These are phyloP conservation scores for Dynastes grantii DNA, from an alignment of 2,888 invertebrate genomes.

Conservation along the genomic window DNA sequence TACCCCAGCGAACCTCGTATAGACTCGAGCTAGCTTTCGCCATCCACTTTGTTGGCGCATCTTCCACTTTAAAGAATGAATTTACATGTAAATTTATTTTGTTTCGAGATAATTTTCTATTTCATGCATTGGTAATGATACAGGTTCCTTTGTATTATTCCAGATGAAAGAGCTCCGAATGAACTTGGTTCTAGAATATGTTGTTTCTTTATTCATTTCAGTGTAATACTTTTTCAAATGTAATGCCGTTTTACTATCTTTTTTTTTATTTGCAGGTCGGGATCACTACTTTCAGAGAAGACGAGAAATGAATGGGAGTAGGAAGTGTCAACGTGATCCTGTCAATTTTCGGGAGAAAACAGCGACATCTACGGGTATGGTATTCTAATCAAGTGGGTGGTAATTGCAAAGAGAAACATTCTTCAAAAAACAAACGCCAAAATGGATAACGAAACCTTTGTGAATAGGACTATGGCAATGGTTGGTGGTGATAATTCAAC, in stretches of 20 bases:
- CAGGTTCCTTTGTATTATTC: neutral
- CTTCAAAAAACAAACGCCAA: neutral
- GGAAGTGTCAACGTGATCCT: neutral
- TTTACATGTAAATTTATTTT: slow-evolving; percentile 19
- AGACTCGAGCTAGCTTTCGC: too few relatives aligned
- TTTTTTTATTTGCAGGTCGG: too few relatives aligned
- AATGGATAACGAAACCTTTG: slow-evolving; percentile 44
- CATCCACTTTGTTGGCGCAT: too few relatives aligned
- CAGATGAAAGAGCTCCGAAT: too few relatives aligned
- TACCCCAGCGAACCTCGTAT: too few relatives aligned
- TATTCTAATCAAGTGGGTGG: too few relatives aligned
- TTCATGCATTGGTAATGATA: slow-evolving; percentile 19
- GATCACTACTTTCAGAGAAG: too few relatives aligned
- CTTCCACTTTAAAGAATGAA: neutral
- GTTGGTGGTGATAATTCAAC: slow-evolving; percentile 11
- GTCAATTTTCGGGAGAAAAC: neutral
- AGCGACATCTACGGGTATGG: neutral
- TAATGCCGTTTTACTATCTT: too few relatives aligned
- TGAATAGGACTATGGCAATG: slow-evolving; percentile 20
- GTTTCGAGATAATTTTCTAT: slow-evolving; percentile 7
- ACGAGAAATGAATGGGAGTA: neutral
- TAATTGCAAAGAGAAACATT: too few relatives aligned
- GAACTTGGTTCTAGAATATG: too few relatives aligned
- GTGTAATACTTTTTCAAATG: too few relatives aligned
- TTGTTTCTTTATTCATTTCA: too few relatives aligned